Conservation (phyloP, 2,888 invertebrate species). For the Lumbricus terrestris region DNA sequence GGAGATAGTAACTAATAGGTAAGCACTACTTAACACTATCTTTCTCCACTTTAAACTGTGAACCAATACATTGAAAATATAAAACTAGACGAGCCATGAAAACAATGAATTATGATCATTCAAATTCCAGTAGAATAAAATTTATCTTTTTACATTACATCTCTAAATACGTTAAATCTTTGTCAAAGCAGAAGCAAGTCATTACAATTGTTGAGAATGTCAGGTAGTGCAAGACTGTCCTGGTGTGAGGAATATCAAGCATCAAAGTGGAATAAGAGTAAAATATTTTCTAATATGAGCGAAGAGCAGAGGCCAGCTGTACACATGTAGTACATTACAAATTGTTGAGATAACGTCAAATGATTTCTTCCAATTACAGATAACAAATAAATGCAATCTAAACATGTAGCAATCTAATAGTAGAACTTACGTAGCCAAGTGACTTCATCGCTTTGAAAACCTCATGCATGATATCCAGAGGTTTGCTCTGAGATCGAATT, state of each 20-base stretch:
- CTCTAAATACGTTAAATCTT: background rate
- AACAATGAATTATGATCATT: background rate
- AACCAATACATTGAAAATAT: background rate
- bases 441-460: constrained; percentile 99
- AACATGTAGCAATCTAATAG: background rate
- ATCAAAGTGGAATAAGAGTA: background rate
- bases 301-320: background rate
- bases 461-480: constrained; percentile 99
- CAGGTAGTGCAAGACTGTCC: background rate
- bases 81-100: background rate
- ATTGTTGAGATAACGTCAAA: no score
- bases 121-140: background rate
- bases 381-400: background rate
- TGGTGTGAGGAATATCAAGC: background rate
- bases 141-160: background rate
- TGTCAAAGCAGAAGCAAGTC: no score
- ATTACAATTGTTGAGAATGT: background rate
- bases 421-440: constrained; percentile 75
- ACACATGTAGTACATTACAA: background rate
- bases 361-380: no score
- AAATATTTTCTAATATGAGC: background rate
- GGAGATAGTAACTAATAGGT: background rate
- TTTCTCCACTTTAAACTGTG: background rate
- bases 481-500: constrained; percentile 57
- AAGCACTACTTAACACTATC: background rate